These are phyloP conservation scores for Coendou prehensilis DNA, from an alignment of 2,797 vertebrate genomes.

Conservation along the genomic window DNA sequence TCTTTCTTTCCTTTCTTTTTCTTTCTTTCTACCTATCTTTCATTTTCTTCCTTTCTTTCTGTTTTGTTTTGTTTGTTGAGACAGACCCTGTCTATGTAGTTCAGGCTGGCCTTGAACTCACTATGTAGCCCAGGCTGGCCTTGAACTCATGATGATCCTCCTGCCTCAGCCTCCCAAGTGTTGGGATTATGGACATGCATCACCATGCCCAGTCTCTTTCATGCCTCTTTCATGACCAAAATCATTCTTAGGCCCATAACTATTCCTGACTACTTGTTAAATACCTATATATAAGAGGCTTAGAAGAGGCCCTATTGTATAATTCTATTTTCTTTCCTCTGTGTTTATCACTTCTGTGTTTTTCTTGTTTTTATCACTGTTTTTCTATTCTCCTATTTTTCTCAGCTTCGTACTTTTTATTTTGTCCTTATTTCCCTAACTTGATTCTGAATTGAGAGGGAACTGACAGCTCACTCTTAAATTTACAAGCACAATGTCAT, in stretches of 20 bases:
- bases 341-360: neutral
- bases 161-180: neutral
- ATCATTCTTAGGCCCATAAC: neutral
- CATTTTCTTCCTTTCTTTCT: neutral
- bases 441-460: slow-evolving; percentile 25
- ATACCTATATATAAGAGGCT: neutral
- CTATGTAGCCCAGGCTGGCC: neutral
- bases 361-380: neutral
- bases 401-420: neutral
- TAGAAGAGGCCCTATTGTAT: neutral
- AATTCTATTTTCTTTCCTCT: slow-evolving; percentile 49
- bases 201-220: neutral
- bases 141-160: neutral
- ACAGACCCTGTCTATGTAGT: neutral
- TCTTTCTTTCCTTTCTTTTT: no score
- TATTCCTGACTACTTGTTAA: slow-evolving; percentile 20
- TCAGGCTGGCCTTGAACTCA: neutral
- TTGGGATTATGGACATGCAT: neutral
- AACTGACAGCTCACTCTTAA: slow-evolving; percentile 40
- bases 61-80: neutral
- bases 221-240: slow-evolving; percentile 41
- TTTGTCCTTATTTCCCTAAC: neutral
- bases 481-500: slow-evolving; percentile 21
- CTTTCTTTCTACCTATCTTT: neutral
- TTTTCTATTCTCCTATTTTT: neutral